A percentile compares a stretch with the other conserved stretches of the same genome.
Conservation (phyloP, 2,797 vertebrate genomes). For the Danio tinwini region DNA sequence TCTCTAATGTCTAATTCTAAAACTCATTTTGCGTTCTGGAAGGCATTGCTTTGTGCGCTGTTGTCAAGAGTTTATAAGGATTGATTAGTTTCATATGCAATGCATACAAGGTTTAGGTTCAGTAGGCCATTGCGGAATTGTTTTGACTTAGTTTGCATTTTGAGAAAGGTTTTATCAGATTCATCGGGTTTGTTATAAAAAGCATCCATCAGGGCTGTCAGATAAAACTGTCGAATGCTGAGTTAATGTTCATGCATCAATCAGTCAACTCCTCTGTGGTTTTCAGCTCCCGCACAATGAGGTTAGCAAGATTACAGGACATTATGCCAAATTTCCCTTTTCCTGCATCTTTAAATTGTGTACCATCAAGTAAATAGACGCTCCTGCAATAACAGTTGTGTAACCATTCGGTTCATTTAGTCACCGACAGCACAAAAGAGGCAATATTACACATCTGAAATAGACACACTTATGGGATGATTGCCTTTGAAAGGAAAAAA, state of each 20-base stretch:
- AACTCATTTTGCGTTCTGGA: conserved; percentile 16
- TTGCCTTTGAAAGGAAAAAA: not conserved
- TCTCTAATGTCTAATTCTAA: not conserved
- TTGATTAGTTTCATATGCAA: conserved; percentile 17
- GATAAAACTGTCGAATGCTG: conserved; percentile 17
- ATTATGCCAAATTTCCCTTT: not conserved
- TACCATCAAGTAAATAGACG: not conserved
- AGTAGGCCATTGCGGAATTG: not conserved
- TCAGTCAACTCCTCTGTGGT: conserved; percentile 21
- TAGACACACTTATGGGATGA: not conserved
- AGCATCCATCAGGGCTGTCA: conserved; percentile 43
- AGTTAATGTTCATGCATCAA: conserved; percentile 37
- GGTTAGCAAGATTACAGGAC: not conserved
- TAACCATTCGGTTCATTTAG: not conserved
- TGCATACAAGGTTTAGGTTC: conserved; percentile 14
- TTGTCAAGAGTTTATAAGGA: not conserved
- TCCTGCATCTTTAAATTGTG: conserved; percentile 10
- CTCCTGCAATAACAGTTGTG: not conserved
- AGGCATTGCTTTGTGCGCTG: not conserved
- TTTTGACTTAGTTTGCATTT: conserved; percentile 43
- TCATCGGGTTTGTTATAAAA: conserved; percentile 42
- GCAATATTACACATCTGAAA: not conserved
- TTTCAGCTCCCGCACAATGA: not conserved
- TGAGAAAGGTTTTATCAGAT: conserved; percentile 25
- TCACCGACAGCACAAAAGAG: not conserved